phyloP scores from a whole-genome alignment of 1,140 invertebrate genomes.

The Himalopsyche phryganea region DNA sequence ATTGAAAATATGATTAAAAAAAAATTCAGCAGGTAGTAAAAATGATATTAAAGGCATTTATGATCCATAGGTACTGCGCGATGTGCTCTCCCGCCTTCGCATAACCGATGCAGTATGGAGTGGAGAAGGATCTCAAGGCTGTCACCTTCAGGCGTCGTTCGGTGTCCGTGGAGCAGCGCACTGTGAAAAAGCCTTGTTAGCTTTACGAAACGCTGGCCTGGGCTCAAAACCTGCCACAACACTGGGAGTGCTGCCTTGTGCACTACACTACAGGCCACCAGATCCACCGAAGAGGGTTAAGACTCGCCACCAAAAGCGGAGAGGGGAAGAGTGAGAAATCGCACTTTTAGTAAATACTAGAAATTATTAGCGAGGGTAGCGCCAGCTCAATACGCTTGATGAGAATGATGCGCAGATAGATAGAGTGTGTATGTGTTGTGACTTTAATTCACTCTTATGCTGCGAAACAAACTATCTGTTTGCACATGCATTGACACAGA shows the following conservation, averaged over 20 bases:
- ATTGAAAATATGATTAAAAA: no score
- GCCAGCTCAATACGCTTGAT: no score
- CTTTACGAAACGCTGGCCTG: conserved; percentile 41
- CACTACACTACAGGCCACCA: conserved; percentile 38
- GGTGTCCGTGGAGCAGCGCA: conserved; percentile 40
- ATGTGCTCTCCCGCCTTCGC: conserved; percentile 5
- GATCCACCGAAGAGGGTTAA: no score
- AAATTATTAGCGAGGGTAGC: no score
- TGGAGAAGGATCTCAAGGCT: conserved; percentile 1
- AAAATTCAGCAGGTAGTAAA: no score
- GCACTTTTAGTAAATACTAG: no score
- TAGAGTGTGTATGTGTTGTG: no score
- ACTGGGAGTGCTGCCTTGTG: conserved; percentile 47
- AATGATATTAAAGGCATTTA: no score
- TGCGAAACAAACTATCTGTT: no score
- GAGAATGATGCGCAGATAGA: no score
- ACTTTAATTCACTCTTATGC: no score
- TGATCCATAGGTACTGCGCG: neutral
- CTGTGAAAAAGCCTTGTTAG: conserved; percentile 45
- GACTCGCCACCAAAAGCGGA: neutral
- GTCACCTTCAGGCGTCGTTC: conserved; percentile 41
- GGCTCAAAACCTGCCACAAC: conserved; percentile 40
- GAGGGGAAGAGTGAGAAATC: neutral
- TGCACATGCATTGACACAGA: no score
- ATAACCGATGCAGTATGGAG: conserved; percentile 13